phyloP scores from a whole-genome alignment of 2,113 vertebrate genomes.

The Forbesichthys agassizii region DNA sequence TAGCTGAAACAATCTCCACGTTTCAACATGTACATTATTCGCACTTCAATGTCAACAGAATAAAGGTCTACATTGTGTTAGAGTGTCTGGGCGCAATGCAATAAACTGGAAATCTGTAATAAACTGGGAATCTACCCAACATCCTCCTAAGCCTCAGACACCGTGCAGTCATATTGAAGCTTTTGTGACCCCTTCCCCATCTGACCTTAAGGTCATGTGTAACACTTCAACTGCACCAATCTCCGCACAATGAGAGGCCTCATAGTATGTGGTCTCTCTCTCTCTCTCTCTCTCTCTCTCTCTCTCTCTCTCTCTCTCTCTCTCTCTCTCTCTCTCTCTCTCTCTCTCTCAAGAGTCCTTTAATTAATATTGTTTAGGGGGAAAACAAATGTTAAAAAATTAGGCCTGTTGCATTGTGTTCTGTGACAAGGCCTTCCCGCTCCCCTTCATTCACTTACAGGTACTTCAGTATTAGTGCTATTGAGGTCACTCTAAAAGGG shows the following conservation, averaged over 20 bases:
- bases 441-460: slow-evolving; percentile 52
- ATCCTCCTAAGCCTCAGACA: too few relatives aligned
- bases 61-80: too few relatives aligned
- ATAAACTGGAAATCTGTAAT: too few relatives aligned
- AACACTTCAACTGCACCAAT: slow-evolving; percentile 56
- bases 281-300: too few relatives aligned
- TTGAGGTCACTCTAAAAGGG: slow-evolving; percentile 71
- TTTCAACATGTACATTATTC: too few relatives aligned
- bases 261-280: slow-evolving; percentile 27
- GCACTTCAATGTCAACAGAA: too few relatives aligned
- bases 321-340: slow-evolving; percentile 20
- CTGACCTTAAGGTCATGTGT: slow-evolving; percentile 11
- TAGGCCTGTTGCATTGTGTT: slow-evolving; percentile 52
- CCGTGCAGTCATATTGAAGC: too few relatives aligned
- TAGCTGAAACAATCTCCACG: too few relatives aligned
- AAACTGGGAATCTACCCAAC: too few relatives aligned
- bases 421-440: slow-evolving; percentile 57
- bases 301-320: neutral
- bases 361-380: slow-evolving; percentile 65
- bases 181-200: too few relatives aligned
- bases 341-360: slow-evolving; percentile 55
- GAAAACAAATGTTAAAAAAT: slow-evolving; percentile 44
- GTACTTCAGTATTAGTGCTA: slow-evolving; percentile 66
- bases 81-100: neutral
- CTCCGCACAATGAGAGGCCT: slow-evolving; percentile 67